Conservation (phyloP, 2,113 vertebrate species). For the Chamaetylas fuelleborni region DNA sequence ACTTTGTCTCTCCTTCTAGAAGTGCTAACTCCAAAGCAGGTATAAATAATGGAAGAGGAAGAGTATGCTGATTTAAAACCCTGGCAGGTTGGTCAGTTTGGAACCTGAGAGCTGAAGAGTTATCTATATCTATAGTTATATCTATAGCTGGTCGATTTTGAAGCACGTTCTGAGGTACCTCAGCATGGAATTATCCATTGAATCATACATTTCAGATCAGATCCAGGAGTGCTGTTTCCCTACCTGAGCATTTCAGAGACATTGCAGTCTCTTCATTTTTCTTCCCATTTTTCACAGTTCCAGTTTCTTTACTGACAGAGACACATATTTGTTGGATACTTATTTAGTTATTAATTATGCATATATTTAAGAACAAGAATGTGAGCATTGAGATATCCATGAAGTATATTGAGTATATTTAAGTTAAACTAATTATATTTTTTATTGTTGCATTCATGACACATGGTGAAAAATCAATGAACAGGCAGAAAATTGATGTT, state of each 20-base stretch:
- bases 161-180: not conserved
- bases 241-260: not conserved
- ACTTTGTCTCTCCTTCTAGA: not conserved
- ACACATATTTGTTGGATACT: not conserved
- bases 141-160: not conserved
- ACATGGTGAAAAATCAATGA: not conserved
- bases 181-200: not conserved
- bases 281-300: not conserved
- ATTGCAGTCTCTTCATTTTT: not conserved
- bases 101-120: not conserved
- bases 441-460: not conserved
- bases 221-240: not conserved
- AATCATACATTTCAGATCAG: not conserved
- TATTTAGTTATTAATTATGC: not conserved
- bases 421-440: not conserved
- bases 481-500: not conserved
- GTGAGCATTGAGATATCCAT: not conserved
- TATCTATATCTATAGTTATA: not conserved
- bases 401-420: not conserved
- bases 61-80: not conserved
- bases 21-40: not conserved
- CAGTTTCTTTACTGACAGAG: not conserved
- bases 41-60: not conserved
- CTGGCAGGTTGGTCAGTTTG: not conserved
- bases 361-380: not conserved